phyloP scores from a whole-genome alignment of 2,113 vertebrate species.

The Etheostoma cragini region DNA sequence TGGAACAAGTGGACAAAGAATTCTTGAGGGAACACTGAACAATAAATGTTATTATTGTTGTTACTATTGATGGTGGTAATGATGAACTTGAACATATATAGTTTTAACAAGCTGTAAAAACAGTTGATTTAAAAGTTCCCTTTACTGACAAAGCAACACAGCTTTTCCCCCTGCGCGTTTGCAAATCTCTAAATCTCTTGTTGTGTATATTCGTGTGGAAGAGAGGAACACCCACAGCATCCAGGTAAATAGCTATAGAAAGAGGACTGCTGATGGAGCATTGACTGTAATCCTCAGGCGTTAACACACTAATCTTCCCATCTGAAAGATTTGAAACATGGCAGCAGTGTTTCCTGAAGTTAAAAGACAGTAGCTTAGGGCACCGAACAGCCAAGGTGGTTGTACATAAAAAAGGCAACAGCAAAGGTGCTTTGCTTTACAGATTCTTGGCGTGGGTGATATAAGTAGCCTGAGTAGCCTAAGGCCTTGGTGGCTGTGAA shows the following conservation, averaged over 20 bases:
- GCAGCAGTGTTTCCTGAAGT: conserved; percentile 73
- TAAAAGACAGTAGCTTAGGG: conserved; percentile 80
- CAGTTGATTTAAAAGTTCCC: background rate
- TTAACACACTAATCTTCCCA: conserved; percentile 79
- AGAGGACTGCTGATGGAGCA: conserved; percentile 73
- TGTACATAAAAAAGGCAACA: conserved; percentile 64
- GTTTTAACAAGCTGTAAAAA: conserved; percentile 3
- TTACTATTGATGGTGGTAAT: background rate
- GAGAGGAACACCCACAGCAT: conserved; percentile 21
- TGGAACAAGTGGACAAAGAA: background rate
- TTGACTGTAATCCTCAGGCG: conserved; percentile 75
- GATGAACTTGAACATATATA: background rate
- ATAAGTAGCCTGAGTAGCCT: conserved; percentile 51
- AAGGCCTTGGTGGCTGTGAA: conserved; percentile 53
- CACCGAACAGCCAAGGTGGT: conserved; percentile 57
- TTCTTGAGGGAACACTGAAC: background rate
- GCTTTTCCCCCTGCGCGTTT: background rate
- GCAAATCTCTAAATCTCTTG: conserved; percentile 20
- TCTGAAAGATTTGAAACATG: conserved; percentile 76
- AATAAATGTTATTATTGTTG: too few species aligned
- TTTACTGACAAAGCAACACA: conserved; percentile 8
- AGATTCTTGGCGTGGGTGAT: conserved; percentile 64
- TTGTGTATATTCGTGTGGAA: conserved; percentile 31
- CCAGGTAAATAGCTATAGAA: conserved; percentile 52
- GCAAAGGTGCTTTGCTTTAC: conserved; percentile 63